phyloP scores from a whole-genome alignment of 2,113 vertebrate genomes.

The Sceloporus undulatus region DNA sequence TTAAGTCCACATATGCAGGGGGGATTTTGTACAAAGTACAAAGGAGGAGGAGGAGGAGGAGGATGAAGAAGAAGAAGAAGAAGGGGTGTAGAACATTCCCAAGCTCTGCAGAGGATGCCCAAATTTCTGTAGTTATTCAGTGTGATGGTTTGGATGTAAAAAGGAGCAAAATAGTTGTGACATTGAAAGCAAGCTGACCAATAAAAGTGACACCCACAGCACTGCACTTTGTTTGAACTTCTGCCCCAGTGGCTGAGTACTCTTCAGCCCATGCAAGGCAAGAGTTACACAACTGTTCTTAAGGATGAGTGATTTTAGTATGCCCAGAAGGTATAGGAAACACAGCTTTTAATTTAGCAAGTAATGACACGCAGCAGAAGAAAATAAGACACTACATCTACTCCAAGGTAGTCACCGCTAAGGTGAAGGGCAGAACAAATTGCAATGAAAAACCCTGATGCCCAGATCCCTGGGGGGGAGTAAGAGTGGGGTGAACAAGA shows the following conservation, averaged over 20 bases:
- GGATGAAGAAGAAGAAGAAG: too few relatives aligned
- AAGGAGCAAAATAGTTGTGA: constrained; percentile 47
- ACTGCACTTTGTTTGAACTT: constrained; percentile 65
- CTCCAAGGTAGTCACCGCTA: constrained; percentile 17
- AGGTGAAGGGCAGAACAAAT: constrained; percentile 23
- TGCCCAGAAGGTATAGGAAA: constrained; percentile 39
- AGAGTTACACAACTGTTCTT: background rate
- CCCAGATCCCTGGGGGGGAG: background rate
- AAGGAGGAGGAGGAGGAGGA: too few relatives aligned
- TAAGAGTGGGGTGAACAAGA: background rate
- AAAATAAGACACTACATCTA: fast-evolving
- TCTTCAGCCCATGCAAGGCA: constrained; percentile 11
- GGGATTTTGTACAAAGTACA: too few relatives aligned
- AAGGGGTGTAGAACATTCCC: background rate
- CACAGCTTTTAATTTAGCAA: constrained; percentile 56
- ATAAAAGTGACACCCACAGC: constrained; percentile 65
- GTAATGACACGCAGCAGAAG: background rate
- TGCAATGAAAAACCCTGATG: background rate
- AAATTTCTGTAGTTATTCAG: constrained; percentile 49
- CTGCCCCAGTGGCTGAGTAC: background rate
- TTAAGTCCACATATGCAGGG: too few relatives aligned
- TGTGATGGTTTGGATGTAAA: background rate
- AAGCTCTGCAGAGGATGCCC: background rate
- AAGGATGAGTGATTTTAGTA: constrained; percentile 16
- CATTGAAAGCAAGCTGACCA: constrained; percentile 54